phyloP scores from a whole-genome alignment of 2,797 vertebrate species.

The Gouania willdenowi region DNA sequence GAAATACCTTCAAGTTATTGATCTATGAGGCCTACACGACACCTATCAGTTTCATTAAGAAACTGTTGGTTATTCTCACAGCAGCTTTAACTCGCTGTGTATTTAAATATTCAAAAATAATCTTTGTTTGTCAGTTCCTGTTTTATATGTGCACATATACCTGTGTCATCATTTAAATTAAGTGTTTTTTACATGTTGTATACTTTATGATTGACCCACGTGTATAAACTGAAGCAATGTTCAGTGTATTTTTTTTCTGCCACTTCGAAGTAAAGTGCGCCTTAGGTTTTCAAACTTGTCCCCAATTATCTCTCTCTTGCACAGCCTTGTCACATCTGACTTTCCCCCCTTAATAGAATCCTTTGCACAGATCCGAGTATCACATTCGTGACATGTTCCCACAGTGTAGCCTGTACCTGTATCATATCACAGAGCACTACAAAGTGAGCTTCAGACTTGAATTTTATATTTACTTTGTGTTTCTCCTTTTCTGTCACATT shows the following conservation, averaged over 20 bases:
- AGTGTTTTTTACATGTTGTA: background rate
- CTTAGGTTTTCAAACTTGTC: conserved; percentile 20
- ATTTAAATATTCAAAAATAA: no score
- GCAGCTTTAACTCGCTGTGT: no score
- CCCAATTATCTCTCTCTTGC: conserved; percentile 26
- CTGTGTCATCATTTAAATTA: no score
- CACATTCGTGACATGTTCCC: conserved; percentile 37
- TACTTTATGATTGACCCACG: background rate
- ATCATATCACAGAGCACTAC: conserved; percentile 28
- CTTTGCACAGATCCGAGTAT: conserved; percentile 25
- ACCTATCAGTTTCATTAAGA: no score
- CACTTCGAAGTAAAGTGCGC: conserved; percentile 1
- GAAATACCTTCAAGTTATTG: no score
- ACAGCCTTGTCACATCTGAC: conserved; percentile 22
- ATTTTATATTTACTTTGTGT: conserved; percentile 26
- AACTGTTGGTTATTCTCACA: no score
- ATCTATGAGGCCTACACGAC: no score
- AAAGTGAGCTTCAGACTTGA: conserved; percentile 37
- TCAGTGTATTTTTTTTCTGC: conserved; percentile 1
- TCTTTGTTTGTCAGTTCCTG: no score
- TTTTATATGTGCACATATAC: no score
- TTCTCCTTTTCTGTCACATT: conserved; percentile 7
- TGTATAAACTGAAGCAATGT: background rate
- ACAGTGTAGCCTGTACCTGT: conserved; percentile 34
- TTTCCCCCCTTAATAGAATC: conserved; percentile 39